Evolutionary conservation across 2,113 vertebrate genomes (phyloP).

Genomic region (Heterocephalus glaber): DNA sequence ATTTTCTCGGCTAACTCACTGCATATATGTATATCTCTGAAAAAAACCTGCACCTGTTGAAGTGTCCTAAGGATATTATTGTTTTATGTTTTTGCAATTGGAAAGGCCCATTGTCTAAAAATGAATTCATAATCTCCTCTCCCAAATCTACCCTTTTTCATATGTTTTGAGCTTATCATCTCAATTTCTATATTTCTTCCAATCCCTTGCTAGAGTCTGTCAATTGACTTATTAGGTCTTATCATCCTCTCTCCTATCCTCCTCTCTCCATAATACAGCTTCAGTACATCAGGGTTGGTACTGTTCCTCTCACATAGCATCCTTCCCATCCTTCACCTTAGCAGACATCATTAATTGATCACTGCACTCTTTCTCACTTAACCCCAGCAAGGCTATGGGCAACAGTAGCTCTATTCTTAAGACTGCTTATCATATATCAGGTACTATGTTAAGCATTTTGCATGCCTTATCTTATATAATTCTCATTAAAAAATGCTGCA

Average conservation of each 20-base stretch:
- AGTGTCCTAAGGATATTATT: not conserved
- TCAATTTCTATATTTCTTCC: slow-evolving; percentile 15
- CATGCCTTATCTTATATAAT: not conserved
- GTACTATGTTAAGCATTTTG: not conserved
- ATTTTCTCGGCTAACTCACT: slow-evolving; percentile 22
- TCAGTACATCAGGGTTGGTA: not conserved
- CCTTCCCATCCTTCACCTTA: not conserved
- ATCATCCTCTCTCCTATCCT: not conserved
- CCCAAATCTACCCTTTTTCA: not conserved
- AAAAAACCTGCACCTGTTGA: not conserved
- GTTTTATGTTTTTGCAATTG: not conserved
- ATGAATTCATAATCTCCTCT: slow-evolving; percentile 10
- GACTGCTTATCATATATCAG: not conserved
- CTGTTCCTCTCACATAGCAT: not conserved
- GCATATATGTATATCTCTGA: not conserved
- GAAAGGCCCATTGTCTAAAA: slow-evolving; percentile 12
- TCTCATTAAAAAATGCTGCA: not conserved
- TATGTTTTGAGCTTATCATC: not conserved
- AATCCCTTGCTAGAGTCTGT: not conserved
- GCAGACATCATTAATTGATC: not conserved
- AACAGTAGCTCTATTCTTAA: not conserved
- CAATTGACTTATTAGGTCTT: not conserved
- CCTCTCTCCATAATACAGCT: not conserved
- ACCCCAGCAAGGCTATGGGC: not conserved
- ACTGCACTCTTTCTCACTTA: not conserved